Evolutionary conservation across 2,888 invertebrate species (phyloP), one percentile per base, ranked within the genome.

Genomic region (Thumatha senex): DNA sequence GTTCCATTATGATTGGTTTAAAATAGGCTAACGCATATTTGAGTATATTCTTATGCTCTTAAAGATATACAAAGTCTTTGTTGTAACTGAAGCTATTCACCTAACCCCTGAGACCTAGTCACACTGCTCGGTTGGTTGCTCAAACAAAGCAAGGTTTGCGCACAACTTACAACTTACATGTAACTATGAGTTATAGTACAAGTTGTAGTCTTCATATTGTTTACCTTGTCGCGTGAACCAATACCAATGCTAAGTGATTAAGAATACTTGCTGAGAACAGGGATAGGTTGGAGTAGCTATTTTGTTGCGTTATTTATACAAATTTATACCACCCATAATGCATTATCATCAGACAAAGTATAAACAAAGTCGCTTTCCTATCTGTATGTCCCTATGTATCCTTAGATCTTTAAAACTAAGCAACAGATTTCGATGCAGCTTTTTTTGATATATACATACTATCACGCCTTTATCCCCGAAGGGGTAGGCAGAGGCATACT

Each of bases 191-290:
- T 91, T 90, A 90, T 89, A 81, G 90, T 80, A 76, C 82, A 88
- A 92, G 82, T 92, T 88, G 76, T 80, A 78, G 76, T 82, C 85
- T 83, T 91, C 89, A 88, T 89, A 91, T 88, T 91, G 91, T 91
- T 91, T 91, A 89, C 91, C 89, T 89, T 89, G 90, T 89, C 89
- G 83, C 78, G 81, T 73, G 75, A 80, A 73, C 86, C 83, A 81
- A 84, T 84, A 84, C 87, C 86, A 85, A 84, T 89, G 87, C 84
- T 89, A 91, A 91, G 89, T 91, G 91, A 91, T 91, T 91, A 91
- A 85, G 91, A 90, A 88, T 89, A 83, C 84, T 81, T 73, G 64
- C 61, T 63, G 67, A 70, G 81, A 65, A 78, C 66, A 70, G 33
- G 29, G 7, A 47, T 44, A 48, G 58, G 38, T 1, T 80, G 74